Evolutionary conservation across 1,140 invertebrate genomes (phyloP).

Genomic region (Rhagoletis pomonella): DNA sequence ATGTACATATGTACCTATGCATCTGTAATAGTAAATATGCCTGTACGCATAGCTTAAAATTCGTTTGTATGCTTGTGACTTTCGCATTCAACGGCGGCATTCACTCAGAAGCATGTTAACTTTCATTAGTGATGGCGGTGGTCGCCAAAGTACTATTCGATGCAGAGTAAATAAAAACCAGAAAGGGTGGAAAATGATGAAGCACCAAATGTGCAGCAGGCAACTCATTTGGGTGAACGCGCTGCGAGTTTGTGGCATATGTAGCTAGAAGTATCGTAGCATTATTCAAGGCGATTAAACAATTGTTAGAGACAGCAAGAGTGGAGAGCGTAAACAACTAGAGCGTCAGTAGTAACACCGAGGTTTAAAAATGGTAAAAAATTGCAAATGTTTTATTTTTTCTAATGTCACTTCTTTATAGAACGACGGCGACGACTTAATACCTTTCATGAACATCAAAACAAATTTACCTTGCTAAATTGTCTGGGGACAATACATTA

Average conservation of each 20-base stretch:
- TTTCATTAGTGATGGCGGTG: not conserved
- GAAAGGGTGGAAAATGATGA: conserved; percentile 8
- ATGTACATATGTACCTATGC: not conserved
- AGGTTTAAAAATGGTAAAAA: too few relatives aligned
- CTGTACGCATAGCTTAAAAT: not conserved
- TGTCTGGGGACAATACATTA: too few relatives aligned
- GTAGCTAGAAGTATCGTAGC: not conserved
- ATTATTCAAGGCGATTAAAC: not conserved
- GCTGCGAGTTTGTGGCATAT: not conserved
- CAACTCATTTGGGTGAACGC: not conserved
- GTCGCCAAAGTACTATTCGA: not conserved
- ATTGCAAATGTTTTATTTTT: too few relatives aligned
- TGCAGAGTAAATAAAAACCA: not conserved
- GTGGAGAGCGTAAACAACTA: too few relatives aligned
- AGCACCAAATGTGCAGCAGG: not conserved
- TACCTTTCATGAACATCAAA: too few relatives aligned
- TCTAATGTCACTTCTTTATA: too few relatives aligned
- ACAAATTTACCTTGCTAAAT: too few relatives aligned
- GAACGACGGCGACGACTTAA: too few relatives aligned
- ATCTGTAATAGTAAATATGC: not conserved
- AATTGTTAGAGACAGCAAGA: not conserved
- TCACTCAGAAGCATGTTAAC: not conserved
- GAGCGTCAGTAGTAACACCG: too few relatives aligned
- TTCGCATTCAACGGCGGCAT: not conserved
- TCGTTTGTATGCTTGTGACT: not conserved